Evolutionary conservation across 2,888 invertebrate genomes (phyloP).

Genomic region (Eilema griseolum): DNA sequence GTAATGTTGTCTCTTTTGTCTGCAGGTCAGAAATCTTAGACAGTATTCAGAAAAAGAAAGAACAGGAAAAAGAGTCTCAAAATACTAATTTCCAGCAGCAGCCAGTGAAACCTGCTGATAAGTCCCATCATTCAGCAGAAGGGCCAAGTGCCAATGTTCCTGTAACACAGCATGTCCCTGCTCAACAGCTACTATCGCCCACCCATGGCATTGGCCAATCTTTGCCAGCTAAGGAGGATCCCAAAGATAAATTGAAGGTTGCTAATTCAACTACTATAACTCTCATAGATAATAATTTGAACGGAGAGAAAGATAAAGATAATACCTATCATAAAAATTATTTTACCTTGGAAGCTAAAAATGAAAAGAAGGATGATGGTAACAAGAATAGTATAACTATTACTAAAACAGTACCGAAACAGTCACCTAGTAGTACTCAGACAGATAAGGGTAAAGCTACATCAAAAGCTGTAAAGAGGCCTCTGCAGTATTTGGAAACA

Average conservation of each 20-base stretch:
- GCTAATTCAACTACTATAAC: constrained; percentile 82
- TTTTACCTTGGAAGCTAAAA: constrained; percentile 79
- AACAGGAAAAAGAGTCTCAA: constrained; percentile 76
- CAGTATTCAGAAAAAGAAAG: constrained; percentile 86
- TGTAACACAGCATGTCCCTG: constrained; percentile 77
- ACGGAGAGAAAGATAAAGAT: constrained; percentile 79
- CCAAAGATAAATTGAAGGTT: constrained; percentile 81
- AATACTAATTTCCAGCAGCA: constrained; percentile 71
- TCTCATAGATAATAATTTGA: constrained; percentile 75
- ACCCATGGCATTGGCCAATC: constrained; percentile 65
- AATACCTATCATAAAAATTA: constrained; percentile 77
- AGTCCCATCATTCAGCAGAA: constrained; percentile 61
- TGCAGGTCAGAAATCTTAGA: constrained; percentile 89
- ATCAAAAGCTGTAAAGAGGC: constrained; percentile 72
- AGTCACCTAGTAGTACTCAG: constrained; percentile 67
- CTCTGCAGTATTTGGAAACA: constrained; percentile 90
- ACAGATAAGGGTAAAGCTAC: constrained; percentile 70
- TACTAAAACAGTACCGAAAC: constrained; percentile 77
- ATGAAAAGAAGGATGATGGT: constrained; percentile 80
- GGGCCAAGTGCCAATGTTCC: constrained; percentile 65
- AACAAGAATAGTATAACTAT: constrained; percentile 85
- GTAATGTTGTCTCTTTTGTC: constrained; percentile 46
- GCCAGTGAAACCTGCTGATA: constrained; percentile 68
- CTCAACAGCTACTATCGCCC: constrained; percentile 75
- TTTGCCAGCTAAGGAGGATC: constrained; percentile 71